A percentile compares a stretch with the other conserved stretches of the same genome.
Conservation (phyloP, 2,888 invertebrate species). For the Crepidodera aurea region DNA sequence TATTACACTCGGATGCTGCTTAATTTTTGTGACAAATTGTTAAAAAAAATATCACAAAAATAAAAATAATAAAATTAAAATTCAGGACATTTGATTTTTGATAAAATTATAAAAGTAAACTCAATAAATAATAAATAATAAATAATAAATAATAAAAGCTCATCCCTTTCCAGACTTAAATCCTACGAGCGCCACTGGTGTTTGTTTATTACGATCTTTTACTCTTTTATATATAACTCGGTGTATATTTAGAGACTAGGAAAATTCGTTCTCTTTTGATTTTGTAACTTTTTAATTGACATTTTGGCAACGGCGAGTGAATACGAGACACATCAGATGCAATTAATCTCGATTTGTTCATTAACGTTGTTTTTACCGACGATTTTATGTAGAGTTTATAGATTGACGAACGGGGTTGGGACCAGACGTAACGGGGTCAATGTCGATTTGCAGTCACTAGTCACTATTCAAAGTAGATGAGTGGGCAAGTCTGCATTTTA, state of each 20-base stretch:
- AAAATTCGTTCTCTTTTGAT: neutral
- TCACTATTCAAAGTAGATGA: neutral
- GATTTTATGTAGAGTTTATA: neutral
- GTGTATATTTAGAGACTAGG: neutral
- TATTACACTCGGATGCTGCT: too few relatives aligned
- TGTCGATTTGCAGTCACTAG: constrained; percentile 30
- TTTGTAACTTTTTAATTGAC: constrained; percentile 4
- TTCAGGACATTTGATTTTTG: too few relatives aligned
- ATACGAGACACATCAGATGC: constrained; percentile 1
- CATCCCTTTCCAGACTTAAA: too few relatives aligned
- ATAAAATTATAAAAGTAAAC: too few relatives aligned
- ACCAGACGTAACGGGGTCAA: constrained; percentile 32
- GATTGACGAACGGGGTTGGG: neutral
- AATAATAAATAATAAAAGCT: too few relatives aligned
- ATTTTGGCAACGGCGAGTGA: neutral
- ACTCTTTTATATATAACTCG: too few relatives aligned
- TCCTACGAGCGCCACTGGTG: too few relatives aligned
- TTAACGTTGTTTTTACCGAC: constrained; percentile 25
- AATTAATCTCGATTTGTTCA: constrained; percentile 21
- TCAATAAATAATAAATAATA: too few relatives aligned
- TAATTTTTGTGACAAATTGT: too few relatives aligned
- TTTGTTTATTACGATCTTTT: too few relatives aligned
- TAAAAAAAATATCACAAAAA: too few relatives aligned
- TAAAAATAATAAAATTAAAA: too few relatives aligned
- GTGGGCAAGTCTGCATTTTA: neutral